Evolutionary conservation across 2,888 invertebrate species (phyloP).

Genomic region (Sericinus montela): DNA sequence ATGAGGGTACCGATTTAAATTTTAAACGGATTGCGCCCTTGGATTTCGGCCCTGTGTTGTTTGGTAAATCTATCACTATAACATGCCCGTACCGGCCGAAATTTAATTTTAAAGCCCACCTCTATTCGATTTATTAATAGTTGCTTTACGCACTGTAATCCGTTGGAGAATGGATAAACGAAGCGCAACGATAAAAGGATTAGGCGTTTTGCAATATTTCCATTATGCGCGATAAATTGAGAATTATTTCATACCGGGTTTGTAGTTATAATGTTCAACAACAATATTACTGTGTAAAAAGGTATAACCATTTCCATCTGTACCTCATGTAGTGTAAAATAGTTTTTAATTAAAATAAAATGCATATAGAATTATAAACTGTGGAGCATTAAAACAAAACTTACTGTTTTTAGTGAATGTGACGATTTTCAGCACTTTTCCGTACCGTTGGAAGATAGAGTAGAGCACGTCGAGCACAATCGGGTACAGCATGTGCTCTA

Average conservation of each 20-base stretch:
- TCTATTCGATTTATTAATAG: conserved; percentile 59
- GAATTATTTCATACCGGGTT: not conserved
- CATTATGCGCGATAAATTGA: not conserved
- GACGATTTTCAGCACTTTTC: conserved; percentile 99
- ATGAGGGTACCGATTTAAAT: conserved; percentile 78
- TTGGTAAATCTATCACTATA: conserved; percentile 73
- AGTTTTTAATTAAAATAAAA: not conserved
- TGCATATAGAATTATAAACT: not conserved
- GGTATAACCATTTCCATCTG: too few species aligned
- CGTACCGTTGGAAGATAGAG: conserved; percentile 98
- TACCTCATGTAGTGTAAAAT: too few species aligned
- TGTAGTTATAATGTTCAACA: too few species aligned
- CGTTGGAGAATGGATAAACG: conserved; percentile 36
- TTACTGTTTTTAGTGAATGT: conserved; percentile 99
- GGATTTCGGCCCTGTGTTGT: conserved; percentile 68
- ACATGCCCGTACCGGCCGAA: conserved; percentile 24
- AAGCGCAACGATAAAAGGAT: conserved; percentile 51
- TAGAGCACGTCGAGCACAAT: conserved; percentile 98
- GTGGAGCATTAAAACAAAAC: conserved; percentile 47
- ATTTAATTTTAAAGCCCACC: conserved; percentile 57
- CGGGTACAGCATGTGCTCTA: conserved; percentile 99
- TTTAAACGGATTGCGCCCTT: conserved; percentile 79
- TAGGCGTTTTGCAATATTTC: conserved; percentile 27
- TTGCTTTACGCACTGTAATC: conserved; percentile 54
- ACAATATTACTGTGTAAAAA: too few species aligned